These are phyloP conservation scores for Cossypha polioptera DNA, from an alignment of 2,797 vertebrate species.

Conservation along the genomic window DNA sequence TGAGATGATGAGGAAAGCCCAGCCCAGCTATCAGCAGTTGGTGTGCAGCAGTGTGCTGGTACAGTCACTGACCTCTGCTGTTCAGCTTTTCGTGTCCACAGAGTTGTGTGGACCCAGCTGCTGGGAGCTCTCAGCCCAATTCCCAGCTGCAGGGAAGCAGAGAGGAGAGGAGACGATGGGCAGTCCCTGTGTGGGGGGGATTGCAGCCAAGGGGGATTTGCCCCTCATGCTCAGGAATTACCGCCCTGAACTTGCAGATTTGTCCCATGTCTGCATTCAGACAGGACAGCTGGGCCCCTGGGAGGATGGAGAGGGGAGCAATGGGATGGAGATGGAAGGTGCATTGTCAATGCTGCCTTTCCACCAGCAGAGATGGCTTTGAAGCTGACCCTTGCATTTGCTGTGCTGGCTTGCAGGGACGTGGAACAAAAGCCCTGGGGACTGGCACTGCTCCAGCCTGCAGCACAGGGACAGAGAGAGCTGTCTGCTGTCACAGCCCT, in stretches of 20 bases:
- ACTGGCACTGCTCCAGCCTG: not conserved
- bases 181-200: not conserved
- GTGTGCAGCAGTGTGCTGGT: not conserved
- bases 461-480: not conserved
- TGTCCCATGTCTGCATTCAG: not conserved
- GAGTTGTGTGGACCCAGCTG: not conserved
- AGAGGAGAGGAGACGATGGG: fast-evolving
- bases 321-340: not conserved
- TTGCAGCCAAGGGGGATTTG: not conserved
- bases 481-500: not conserved
- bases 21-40: not conserved
- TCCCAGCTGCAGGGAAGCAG: not conserved
- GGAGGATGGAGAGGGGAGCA: not conserved
- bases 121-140: not conserved
- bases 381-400: not conserved
- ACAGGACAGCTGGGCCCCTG: not conserved
- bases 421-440: not conserved
- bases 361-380: not conserved
- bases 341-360: not conserved
- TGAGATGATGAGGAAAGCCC: not conserved
- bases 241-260: not conserved
- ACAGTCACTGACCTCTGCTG: not conserved
- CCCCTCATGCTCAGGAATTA: not conserved
- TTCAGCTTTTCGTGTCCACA: not conserved
- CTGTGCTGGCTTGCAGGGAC: not conserved